These are phyloP conservation scores for Ahaetulla prasina DNA, from an alignment of 2,113 vertebrate genomes.

Conservation along the genomic window DNA sequence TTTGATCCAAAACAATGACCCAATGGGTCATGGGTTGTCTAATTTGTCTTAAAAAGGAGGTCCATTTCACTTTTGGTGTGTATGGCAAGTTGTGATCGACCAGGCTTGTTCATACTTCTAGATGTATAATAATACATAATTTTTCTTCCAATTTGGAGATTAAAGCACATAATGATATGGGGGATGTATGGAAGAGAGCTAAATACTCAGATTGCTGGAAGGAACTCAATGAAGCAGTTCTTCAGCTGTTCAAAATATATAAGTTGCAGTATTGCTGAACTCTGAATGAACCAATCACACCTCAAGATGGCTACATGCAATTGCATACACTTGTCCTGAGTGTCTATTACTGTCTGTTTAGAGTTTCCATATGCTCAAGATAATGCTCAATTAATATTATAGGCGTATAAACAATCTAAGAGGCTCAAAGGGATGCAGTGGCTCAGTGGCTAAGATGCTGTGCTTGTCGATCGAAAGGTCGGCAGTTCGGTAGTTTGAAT, in stretches of 20 bases:
- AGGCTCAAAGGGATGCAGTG: no score
- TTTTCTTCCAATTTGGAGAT: background rate
- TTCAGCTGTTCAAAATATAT: background rate
- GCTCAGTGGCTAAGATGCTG: no score
- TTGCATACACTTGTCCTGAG: background rate
- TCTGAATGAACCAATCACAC: background rate
- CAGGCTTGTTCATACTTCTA: background rate
- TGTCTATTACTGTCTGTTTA: background rate
- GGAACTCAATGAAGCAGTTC: background rate
- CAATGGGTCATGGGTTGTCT: background rate
- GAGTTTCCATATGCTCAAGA: background rate
- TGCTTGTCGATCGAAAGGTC: no score
- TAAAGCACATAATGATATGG: background rate
- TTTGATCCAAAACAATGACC: background rate
- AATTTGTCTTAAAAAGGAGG: background rate
- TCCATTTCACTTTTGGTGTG: background rate
- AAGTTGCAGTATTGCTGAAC: background rate
- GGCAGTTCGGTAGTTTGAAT: no score
- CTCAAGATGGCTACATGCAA: background rate
- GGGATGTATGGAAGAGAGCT: background rate
- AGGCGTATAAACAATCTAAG: background rate
- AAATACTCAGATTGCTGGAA: background rate
- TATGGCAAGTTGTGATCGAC: background rate
- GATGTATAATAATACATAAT: background rate
- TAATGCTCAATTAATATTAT: background rate